phyloP scores from a whole-genome alignment of 1,140 invertebrate species.

The Reticulitermes speratus region DNA sequence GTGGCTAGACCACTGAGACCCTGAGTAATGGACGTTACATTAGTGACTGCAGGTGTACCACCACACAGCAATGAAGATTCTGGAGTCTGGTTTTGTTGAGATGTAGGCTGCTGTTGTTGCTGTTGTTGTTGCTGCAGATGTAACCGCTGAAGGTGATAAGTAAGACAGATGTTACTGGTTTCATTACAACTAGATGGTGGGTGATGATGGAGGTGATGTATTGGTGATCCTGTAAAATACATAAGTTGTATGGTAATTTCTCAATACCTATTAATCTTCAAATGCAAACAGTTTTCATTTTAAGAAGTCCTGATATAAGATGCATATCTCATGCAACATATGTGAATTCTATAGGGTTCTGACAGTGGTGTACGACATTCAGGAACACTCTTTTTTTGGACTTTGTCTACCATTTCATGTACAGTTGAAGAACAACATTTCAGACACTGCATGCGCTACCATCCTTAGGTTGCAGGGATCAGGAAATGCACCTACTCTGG shows the following conservation, averaged over 20 bases:
- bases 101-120: conserved; percentile 21
- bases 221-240: conserved; percentile 24
- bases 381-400: no score
- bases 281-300: no score
- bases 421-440: no score
- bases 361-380: no score
- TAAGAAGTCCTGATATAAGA: no score
- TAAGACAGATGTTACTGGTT: conserved; percentile 33
- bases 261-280: no score
- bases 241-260: not conserved
- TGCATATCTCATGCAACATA: no score
- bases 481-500: no score
- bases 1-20: conserved; percentile 39
- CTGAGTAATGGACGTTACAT: conserved; percentile 47
- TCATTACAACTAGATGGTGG: not conserved
- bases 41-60: not conserved
- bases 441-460: no score
- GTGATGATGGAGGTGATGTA: conserved; percentile 19
- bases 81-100: conserved; percentile 25
- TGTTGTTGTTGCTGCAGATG: conserved; percentile 47
- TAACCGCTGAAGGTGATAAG: conserved; percentile 51
- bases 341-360: no score
- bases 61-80: conserved; percentile 18
- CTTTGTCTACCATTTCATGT: no score
- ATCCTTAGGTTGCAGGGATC: no score